These are phyloP conservation scores for Drosophila setosimentum DNA, from an alignment of 2,888 invertebrate genomes.

Conservation along the genomic window DNA sequence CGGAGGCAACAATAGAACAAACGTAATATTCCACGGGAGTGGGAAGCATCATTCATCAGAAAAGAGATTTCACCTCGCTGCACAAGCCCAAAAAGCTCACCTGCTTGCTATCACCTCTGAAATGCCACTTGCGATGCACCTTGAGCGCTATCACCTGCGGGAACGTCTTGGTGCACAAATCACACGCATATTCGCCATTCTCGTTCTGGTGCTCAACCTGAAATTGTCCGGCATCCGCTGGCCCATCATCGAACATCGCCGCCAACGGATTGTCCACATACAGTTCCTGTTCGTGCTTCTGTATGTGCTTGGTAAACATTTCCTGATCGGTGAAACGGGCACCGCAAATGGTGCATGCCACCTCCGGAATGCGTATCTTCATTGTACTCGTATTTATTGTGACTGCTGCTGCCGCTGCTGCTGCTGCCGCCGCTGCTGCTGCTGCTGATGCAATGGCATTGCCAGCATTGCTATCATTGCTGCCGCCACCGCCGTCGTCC, in stretches of 20 bases:
- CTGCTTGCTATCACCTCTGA: conserved; percentile 86
- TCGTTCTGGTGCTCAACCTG: conserved; percentile 84
- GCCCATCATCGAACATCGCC: conserved; percentile 85
- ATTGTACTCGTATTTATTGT: conserved; percentile 25
- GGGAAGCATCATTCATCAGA: conserved; percentile 13
- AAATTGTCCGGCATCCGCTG: conserved; percentile 84
- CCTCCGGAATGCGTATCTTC: conserved; percentile 83
- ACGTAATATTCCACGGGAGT: conserved; percentile 14
- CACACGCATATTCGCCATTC: conserved; percentile 85
- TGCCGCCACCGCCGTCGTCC: conserved; percentile 45
- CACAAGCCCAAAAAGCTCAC: conserved; percentile 84
- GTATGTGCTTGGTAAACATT: conserved; percentile 84
- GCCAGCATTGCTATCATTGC: conserved; percentile 39
- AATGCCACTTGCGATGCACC: conserved; percentile 86
- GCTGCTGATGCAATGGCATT: conserved; percentile 30
- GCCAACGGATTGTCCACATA: conserved; percentile 84
- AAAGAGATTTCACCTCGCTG: conserved; percentile 76
- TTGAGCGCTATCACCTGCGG: conserved; percentile 85
- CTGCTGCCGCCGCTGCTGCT: conserved; percentile 17
- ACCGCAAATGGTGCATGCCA: conserved; percentile 84
- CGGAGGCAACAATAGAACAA: conserved; percentile 76
- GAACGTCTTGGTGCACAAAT: conserved; percentile 85
- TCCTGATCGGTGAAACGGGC: conserved; percentile 84
- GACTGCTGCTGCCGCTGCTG: conserved; percentile 28
- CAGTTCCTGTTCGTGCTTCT: conserved; percentile 84